A percentile compares a stretch with the other conserved stretches of the same genome.
These are phyloP conservation scores for Nowickia ferox DNA, from an alignment of 2,888 invertebrate species.

Conservation along the genomic window DNA sequence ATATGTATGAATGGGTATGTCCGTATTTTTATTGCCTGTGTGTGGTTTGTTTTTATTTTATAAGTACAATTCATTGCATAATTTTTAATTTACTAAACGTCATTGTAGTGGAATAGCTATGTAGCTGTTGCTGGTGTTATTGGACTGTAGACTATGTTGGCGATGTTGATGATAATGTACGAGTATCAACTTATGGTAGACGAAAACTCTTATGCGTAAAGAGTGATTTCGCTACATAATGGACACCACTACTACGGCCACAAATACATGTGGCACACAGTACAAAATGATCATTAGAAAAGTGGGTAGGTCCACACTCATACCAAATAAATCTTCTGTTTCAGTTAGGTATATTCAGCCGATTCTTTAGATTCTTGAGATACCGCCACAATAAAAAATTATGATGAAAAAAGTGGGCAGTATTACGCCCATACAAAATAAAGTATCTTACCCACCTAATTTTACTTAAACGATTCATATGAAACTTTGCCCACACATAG, in stretches of 20 bases:
- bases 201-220: not conserved
- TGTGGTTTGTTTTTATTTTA: slow-evolving; percentile 31
- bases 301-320: too few species aligned
- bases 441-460: too few species aligned
- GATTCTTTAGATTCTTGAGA: too few species aligned
- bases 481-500: too few species aligned
- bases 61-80: slow-evolving; percentile 52
- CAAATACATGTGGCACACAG: not conserved
- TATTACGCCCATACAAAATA: too few species aligned
- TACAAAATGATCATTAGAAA: too few species aligned
- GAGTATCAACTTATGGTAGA: slow-evolving; percentile 4
- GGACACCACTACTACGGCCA: not conserved
- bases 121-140: not conserved
- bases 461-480: too few species aligned
- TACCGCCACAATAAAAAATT: not conserved
- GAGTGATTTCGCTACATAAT: not conserved
- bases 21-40: not conserved
- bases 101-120: slow-evolving; percentile 13
- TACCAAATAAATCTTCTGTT: too few species aligned
- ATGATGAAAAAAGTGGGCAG: too few species aligned
- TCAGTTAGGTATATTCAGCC: too few species aligned
- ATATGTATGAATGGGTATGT: not conserved
- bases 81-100: slow-evolving; percentile 65
- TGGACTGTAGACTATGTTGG: slow-evolving; percentile 2
- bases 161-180: slow-evolving; percentile 31